Evolutionary conservation across 2,888 invertebrate species (phyloP).

Genomic region (Calliopum simillimum): DNA sequence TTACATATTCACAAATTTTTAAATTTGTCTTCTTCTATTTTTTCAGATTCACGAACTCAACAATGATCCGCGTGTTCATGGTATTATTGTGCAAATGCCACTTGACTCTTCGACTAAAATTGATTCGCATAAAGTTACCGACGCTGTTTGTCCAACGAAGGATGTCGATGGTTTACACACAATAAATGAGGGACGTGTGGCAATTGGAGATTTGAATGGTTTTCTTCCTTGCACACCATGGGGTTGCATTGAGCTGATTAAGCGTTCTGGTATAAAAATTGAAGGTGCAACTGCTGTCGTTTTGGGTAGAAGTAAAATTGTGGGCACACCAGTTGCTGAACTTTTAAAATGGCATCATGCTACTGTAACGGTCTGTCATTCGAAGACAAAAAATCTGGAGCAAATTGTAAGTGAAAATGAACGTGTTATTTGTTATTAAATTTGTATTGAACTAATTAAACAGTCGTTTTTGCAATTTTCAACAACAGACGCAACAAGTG

Average conservation of each 20-base stretch:
- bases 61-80: conserved; percentile 85
- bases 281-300: conserved; percentile 91
- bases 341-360: conserved; percentile 96
- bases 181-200: conserved; percentile 91
- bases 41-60: conserved; percentile 73
- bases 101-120: conserved; percentile 86
- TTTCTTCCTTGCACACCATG: conserved; percentile 97
- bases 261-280: conserved; percentile 80
- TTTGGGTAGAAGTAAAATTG: conserved; percentile 96
- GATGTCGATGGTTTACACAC: conserved; percentile 96
- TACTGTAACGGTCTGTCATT: conserved; percentile 97
- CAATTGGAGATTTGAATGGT: conserved; percentile 88
- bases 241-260: conserved; percentile 87
- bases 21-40: conserved; percentile 12
- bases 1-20: not conserved
- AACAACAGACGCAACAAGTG: no score
- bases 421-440: no score
- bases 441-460: no score
- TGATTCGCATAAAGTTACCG: conserved; percentile 87
- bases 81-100: conserved; percentile 97
- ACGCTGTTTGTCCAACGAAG: conserved; percentile 88
- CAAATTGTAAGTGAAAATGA: conserved; percentile 71
- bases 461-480: no score
- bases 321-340: conserved; percentile 95
- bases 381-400: conserved; percentile 86